Evolutionary conservation across 53 echinoderm and acorn worm genomes (phyloP).

Genomic region (Luidia sarsii): DNA sequence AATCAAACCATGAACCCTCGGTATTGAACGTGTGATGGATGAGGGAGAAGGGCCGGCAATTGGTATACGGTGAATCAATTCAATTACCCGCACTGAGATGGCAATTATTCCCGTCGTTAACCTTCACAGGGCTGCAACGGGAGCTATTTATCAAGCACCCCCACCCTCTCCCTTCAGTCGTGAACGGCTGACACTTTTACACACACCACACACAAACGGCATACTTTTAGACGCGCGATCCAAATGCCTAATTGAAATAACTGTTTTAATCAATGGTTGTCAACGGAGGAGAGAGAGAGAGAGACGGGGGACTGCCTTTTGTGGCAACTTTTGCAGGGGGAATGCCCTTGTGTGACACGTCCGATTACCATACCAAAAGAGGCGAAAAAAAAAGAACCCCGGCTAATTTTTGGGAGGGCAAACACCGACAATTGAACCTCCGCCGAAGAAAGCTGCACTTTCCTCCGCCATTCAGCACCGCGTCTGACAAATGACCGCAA

Average conservation of each 20-base stretch:
- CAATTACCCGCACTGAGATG: background rate
- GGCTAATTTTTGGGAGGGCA: background rate
- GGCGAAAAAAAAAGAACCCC: too few species aligned
- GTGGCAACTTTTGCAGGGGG: background rate
- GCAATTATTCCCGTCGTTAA: background rate
- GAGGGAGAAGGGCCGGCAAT: too few species aligned
- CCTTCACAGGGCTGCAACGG: background rate
- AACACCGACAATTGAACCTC: slow-evolving; percentile 26
- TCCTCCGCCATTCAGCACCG: slow-evolving; percentile 16
- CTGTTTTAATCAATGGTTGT: background rate
- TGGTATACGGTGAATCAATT: too few species aligned
- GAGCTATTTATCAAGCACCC: background rate
- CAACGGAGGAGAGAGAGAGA: too few species aligned
- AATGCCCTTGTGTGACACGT: slow-evolving; percentile 37
- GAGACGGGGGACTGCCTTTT: too few species aligned
- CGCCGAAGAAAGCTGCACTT: slow-evolving; percentile 28
- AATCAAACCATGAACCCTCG: too few species aligned
- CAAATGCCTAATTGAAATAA: background rate
- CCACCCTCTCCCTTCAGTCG: too few species aligned
- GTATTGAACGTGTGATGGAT: too few species aligned
- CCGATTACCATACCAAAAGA: slow-evolving; percentile 48
- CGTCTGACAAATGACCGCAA: slow-evolving; percentile 47
- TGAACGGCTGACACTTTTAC: background rate
- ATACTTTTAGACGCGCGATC: background rate
- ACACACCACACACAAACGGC: background rate